Conservation (phyloP, 2,113 vertebrate species). For the Crotophaga sulcirostris region DNA sequence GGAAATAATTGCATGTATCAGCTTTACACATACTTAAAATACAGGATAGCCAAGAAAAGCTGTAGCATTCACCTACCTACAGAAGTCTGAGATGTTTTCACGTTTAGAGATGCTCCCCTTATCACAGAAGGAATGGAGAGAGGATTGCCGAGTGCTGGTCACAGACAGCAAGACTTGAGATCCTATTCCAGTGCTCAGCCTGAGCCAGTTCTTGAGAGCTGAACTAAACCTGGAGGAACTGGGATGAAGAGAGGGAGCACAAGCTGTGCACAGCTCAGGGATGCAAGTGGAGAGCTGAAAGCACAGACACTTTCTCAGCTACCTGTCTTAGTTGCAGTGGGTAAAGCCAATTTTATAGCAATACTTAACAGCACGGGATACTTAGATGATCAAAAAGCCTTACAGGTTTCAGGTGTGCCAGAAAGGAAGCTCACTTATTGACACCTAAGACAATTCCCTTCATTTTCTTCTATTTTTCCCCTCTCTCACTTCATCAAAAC, state of each 20-base stretch:
- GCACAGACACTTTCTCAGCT: background rate
- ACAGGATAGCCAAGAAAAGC: background rate
- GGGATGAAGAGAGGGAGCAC: background rate
- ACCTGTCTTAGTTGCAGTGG: accelerated
- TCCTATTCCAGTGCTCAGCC: background rate
- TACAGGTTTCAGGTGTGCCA: too few relatives aligned
- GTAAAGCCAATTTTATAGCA: background rate
- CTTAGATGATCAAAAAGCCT: too few relatives aligned
- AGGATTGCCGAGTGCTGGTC: background rate
- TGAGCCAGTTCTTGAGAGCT: background rate
- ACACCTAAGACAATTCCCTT: too few relatives aligned
- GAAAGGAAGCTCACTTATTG: too few relatives aligned
- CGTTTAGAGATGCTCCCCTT: background rate
- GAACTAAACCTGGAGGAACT: background rate
- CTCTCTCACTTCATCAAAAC: too few relatives aligned
- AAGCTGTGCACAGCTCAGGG: background rate
- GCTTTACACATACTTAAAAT: background rate
- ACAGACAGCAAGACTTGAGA: background rate
- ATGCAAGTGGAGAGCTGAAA: background rate
- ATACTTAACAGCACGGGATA: too few relatives aligned
- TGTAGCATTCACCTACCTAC: background rate
- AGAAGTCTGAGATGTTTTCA: background rate
- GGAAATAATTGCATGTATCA: background rate
- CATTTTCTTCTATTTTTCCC: too few relatives aligned
- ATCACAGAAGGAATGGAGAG: background rate